Percentiles rank a stretch among this genome's conserved stretches.
Conservation (phyloP, 2,888 invertebrate species). For the Cecidostiba fungosa region DNA sequence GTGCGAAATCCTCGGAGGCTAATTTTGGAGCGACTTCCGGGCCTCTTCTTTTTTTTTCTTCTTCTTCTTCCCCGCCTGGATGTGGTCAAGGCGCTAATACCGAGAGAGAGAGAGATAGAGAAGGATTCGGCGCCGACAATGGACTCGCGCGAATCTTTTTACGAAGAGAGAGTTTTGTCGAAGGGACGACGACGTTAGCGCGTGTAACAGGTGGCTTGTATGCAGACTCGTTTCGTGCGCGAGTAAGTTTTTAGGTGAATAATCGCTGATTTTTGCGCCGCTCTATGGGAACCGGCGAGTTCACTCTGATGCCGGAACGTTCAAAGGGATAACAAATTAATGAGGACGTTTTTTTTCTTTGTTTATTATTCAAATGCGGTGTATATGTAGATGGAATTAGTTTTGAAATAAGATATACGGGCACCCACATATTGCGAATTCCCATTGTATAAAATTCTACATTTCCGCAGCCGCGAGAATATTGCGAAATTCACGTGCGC, state of each 20-base stretch:
- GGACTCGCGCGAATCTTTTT: constrained; percentile 21
- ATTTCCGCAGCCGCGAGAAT: constrained; percentile 14
- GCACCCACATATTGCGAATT: constrained; percentile 49
- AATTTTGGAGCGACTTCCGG: constrained; percentile 48
- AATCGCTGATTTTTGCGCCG: background rate
- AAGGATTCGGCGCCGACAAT: constrained; percentile 21
- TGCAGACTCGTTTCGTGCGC: background rate
- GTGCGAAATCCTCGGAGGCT: constrained; percentile 37
- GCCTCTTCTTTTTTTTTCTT: background rate
- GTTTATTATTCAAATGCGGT: background rate
- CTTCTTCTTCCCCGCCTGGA: constrained; percentile 17
- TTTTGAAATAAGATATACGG: constrained; percentile 26
- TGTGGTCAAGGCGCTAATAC: constrained; percentile 48
- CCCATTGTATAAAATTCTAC: constrained; percentile 1
- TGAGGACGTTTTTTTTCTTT: background rate
- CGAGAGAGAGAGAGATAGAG: constrained; percentile 12
- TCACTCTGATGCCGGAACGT: background rate
- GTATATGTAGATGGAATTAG: constrained; percentile 28
- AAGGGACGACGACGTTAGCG: background rate
- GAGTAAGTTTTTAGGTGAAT: background rate
- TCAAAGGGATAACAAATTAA: background rate
- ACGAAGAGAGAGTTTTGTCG: background rate
- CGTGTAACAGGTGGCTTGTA: constrained; percentile 47
- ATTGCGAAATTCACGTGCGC: background rate
- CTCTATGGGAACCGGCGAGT: background rate